A percentile compares a stretch with the other conserved stretches of the same genome.
Conservation (phyloP, 1,140 invertebrate genomes). For the Druon quercuslanigerum region DNA sequence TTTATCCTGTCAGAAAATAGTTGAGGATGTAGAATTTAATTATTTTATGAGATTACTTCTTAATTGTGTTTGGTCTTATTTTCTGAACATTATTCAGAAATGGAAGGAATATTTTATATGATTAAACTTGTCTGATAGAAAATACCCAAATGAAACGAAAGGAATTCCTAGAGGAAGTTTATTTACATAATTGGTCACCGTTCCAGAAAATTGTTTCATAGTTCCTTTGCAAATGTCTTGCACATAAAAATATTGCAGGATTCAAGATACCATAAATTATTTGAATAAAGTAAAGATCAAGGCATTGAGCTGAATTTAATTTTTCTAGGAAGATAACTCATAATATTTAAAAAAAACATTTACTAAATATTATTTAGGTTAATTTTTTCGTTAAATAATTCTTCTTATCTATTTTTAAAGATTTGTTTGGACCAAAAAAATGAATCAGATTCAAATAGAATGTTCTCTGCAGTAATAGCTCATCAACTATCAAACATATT, state of each 20-base stretch:
- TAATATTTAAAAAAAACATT: too few relatives aligned
- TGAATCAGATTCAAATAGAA: not conserved
- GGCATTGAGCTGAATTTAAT: too few relatives aligned
- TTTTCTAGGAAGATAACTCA: too few relatives aligned
- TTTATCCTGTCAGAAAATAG: not conserved
- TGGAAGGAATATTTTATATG: not conserved
- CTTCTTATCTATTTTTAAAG: too few relatives aligned
- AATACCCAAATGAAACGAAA: not conserved
- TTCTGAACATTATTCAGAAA: not conserved
- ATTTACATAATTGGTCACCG: not conserved
- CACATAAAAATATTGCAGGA: too few relatives aligned
- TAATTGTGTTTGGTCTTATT: conserved; percentile 19
- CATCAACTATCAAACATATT: too few relatives aligned
- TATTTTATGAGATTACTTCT: not conserved
- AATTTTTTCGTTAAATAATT: too few relatives aligned
- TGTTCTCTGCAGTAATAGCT: not conserved
- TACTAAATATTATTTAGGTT: too few relatives aligned
- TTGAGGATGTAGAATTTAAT: not conserved
- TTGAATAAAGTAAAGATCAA: too few relatives aligned
- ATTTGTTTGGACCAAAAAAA: too few relatives aligned
- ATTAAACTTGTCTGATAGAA: conserved; percentile 2
- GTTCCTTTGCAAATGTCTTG: too few relatives aligned
- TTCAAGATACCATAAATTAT: too few relatives aligned
- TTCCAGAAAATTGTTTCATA: not conserved
- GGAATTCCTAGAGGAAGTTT: conserved; percentile 12